Evolutionary conservation across 2,113 vertebrate species (phyloP).

Genomic region (Lycaon pictus): DNA sequence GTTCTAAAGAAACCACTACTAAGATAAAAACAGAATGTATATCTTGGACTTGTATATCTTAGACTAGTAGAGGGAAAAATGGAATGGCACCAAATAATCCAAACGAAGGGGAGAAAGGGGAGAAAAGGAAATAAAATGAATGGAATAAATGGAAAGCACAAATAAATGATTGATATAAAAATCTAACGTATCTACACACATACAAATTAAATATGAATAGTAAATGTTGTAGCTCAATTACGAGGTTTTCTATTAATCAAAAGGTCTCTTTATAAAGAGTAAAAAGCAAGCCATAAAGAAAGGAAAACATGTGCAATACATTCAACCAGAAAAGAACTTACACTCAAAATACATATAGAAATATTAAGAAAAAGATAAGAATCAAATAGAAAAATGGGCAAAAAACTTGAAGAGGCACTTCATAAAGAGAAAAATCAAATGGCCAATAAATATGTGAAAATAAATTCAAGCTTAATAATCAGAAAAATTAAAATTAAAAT

Average conservation of each 20-base stretch:
- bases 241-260: background rate
- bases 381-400: background rate
- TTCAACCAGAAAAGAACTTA: background rate
- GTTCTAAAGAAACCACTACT: background rate
- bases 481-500: background rate
- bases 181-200: background rate
- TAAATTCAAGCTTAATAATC: slow-evolving; percentile 15
- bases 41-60: background rate
- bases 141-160: background rate
- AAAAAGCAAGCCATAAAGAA: background rate
- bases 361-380: slow-evolving; percentile 33
- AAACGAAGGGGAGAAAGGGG: background rate
- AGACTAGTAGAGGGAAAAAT: background rate
- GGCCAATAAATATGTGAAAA: background rate
- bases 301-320: background rate
- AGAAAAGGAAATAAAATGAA: slow-evolving; percentile 19
- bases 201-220: background rate
- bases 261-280: background rate
- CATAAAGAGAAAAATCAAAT: slow-evolving; percentile 4
- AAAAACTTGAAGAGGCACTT: background rate
- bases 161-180: background rate
- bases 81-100: background rate
- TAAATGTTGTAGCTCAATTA: background rate
- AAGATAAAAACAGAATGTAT: background rate
- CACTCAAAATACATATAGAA: background rate